Conservation (phyloP, 2,888 invertebrate species). For the Hemicrepidius hirtus region DNA sequence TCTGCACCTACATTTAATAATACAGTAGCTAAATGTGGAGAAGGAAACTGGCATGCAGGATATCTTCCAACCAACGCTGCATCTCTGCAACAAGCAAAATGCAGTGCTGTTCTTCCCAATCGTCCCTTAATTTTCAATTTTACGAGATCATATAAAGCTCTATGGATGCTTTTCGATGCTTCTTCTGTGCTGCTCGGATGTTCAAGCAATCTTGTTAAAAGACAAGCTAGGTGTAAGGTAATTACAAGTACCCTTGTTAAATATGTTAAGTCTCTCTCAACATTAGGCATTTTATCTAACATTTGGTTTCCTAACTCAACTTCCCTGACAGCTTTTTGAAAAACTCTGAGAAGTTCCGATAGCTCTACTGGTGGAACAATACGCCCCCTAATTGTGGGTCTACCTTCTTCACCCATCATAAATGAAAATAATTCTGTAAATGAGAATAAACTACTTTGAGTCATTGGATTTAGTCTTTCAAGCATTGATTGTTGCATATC, state of each 20-base stretch:
- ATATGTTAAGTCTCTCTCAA: constrained; percentile 84
- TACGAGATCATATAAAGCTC: constrained; percentile 85
- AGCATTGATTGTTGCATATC: constrained; percentile 96
- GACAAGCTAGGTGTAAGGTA: constrained; percentile 87
- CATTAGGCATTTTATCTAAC: constrained; percentile 76
- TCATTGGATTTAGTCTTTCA: constrained; percentile 95
- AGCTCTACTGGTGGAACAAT: constrained; percentile 88
- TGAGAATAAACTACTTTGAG: constrained; percentile 94
- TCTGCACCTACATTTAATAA: constrained; percentile 89
- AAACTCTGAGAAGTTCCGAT: constrained; percentile 87
- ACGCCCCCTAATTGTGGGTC: constrained; percentile 76
- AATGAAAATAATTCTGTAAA: constrained; percentile 96
- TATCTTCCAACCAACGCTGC: constrained; percentile 80
- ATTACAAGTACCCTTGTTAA: constrained; percentile 90
- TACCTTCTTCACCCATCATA: constrained; percentile 92
- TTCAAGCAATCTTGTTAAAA: constrained; percentile 81
- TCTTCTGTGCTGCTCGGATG: constrained; percentile 62
- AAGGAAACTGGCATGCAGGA: constrained; percentile 83
- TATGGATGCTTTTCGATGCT: constrained; percentile 78
- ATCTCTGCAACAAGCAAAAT: constrained; percentile 89
- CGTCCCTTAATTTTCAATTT: constrained; percentile 79
- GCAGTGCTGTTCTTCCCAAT: constrained; percentile 82
- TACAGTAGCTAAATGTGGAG: constrained; percentile 79
- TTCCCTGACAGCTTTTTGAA: constrained; percentile 87
- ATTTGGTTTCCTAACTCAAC: constrained; percentile 80